Evolutionary conservation across 2,113 vertebrate species (phyloP), one percentile per base, ranked within the genome.

Genomic region (Charina bottae): DNA sequence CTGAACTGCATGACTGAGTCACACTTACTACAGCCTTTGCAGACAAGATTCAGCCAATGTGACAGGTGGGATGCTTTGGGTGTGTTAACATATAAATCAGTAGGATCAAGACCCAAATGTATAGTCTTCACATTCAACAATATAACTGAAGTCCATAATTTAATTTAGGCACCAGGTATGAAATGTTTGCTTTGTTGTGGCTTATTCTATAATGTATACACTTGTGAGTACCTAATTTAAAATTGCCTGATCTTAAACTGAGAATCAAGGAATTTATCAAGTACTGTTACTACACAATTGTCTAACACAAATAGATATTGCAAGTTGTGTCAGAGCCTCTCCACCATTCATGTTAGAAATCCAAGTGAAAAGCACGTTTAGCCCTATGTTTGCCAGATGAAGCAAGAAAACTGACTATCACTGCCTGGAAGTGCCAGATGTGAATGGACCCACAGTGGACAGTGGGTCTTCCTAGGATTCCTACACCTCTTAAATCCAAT

Each of bases 61-160:
- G n/a, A 72, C 19, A 72, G 7, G 68, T 17, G 33, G 68, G 68
- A 13, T 72, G 26, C 33, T 60, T 53, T 72, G 15, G n/a, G 68
- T 89, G 42, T 62, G 93, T 90, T 89, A 54, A 0, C 1, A 88
- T n/a, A 56, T 7, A 92, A 88, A 59, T 87, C 72, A 89, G 33
- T 89, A 55, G 88, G 68, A 87, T 26, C 54, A 33, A 21, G 85
- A 90, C 6, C 28, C 9, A 84, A 89, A 3, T 17, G 24, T 93
- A 26, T 28, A 90, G 7, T 11, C 88, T 13, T 64, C 37, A 85
- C n/a, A 54, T 62, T 91, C 24, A 85, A 58, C 3, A 91, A 19
- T 88, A 86, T 62, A 90, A 89, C 46, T 55, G 88, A 91, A 94
- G 85, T 54, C 24, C 58, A 92, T 42, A 49, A 11, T 53, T 26